Evolutionary conservation across 1,140 invertebrate species (phyloP).

Genomic region (Apis dorsata): DNA sequence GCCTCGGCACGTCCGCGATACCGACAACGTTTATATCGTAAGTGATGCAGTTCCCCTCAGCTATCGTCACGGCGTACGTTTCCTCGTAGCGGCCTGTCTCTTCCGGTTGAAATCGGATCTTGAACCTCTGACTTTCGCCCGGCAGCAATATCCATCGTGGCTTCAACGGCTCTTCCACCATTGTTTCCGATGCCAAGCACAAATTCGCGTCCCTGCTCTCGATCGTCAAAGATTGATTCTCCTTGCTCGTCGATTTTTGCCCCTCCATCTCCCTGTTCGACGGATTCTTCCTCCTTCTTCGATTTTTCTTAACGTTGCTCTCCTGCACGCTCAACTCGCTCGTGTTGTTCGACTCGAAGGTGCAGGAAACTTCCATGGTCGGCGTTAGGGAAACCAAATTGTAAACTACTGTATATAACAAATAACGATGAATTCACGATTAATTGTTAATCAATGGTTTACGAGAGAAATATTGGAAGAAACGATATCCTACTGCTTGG

Average conservation of each 20-base stretch:
- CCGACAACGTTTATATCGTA: slow-evolving; percentile 64
- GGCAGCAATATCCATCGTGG: slow-evolving; percentile 66
- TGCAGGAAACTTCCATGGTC: not conserved
- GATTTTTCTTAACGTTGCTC: not conserved
- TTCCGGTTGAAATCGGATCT: slow-evolving; percentile 64
- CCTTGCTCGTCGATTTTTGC: slow-evolving; percentile 12
- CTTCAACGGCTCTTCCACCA: slow-evolving; percentile 56
- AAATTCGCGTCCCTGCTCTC: slow-evolving; percentile 4
- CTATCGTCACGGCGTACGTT: slow-evolving; percentile 59
- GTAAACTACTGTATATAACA: slow-evolving; percentile 32
- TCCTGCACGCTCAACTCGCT: slow-evolving; percentile 10
- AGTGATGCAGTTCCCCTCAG: slow-evolving; percentile 47
- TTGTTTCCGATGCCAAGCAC: not conserved
- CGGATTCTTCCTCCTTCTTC: not conserved
- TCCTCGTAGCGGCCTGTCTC: slow-evolving; percentile 52
- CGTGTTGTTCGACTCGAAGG: not conserved
- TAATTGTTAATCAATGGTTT: no score
- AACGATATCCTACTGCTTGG: not conserved
- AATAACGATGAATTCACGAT: not conserved
- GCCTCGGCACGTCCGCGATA: slow-evolving; percentile 61
- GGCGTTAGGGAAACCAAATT: slow-evolving; percentile 35
- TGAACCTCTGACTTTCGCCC: slow-evolving; percentile 60
- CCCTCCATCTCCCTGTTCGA: not conserved
- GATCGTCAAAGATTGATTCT: slow-evolving; percentile 26
- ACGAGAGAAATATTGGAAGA: not conserved